Percentiles rank a stretch among this genome's conserved stretches.
These are phyloP conservation scores for Trachops cirrhosus DNA, from an alignment of 2,797 vertebrate species.

Conservation along the genomic window DNA sequence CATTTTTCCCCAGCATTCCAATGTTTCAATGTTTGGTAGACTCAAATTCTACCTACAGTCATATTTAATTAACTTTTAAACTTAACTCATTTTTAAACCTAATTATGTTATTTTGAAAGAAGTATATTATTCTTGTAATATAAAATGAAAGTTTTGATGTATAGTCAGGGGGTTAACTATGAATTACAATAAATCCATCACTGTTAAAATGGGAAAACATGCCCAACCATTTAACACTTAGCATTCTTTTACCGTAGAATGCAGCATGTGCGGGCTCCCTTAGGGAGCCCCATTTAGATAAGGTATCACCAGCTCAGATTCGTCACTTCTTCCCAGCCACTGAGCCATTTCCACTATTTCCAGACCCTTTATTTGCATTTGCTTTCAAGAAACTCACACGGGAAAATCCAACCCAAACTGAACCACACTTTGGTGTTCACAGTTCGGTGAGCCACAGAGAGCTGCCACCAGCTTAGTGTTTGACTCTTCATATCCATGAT, in stretches of 20 bases:
- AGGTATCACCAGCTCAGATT: neutral
- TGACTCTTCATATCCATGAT: neutral
- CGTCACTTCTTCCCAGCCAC: neutral
- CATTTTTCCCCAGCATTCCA: neutral
- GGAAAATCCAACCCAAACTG: neutral
- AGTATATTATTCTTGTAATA: neutral
- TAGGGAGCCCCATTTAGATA: neutral
- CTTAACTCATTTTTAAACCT: conserved; percentile 14
- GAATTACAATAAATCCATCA: conserved; percentile 17
- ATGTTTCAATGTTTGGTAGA: neutral
- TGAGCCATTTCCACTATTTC: neutral
- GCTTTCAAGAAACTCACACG: conserved; percentile 9
- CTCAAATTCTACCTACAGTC: neutral
- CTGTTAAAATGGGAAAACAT: neutral
- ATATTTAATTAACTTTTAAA: conserved; percentile 27
- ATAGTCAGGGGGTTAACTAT: neutral
- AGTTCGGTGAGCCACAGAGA: neutral
- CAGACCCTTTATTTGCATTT: neutral
- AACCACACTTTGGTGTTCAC: neutral
- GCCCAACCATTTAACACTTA: neutral
- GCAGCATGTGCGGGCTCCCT: neutral
- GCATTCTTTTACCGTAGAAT: neutral
- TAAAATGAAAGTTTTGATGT: conserved; percentile 1
- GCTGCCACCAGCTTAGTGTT: neutral
- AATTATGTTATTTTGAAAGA: conserved; percentile 31